Conservation (phyloP, 1,140 invertebrate genomes). For the Cydia strobilella region DNA sequence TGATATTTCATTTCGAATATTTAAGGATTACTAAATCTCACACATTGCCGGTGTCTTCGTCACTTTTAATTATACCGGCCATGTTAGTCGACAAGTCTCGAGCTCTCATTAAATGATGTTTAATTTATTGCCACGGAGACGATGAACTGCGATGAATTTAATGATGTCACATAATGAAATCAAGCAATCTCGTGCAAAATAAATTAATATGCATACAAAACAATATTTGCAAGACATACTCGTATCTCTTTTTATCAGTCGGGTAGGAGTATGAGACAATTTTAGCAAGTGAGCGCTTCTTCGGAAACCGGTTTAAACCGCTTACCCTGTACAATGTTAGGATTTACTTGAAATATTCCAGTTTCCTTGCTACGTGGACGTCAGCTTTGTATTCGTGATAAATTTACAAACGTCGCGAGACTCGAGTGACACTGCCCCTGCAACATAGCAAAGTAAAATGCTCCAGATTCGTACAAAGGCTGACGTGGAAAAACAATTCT, state of each 20-base stretch:
- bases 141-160: too few relatives aligned
- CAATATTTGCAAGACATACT: too few relatives aligned
- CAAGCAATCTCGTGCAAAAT: too few relatives aligned
- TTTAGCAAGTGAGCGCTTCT: neutral
- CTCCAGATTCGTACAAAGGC: conserved; percentile 20
- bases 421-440: conserved; percentile 16
- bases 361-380: conserved; percentile 26
- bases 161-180: too few relatives aligned
- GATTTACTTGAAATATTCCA: conserved; percentile 26
- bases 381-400: conserved; percentile 25
- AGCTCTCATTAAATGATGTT: neutral
- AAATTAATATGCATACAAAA: too few relatives aligned
- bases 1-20: too few relatives aligned
- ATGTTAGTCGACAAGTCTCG: too few relatives aligned
- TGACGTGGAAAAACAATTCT: conserved; percentile 3
- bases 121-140: neutral
- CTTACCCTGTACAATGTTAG: conserved; percentile 2
- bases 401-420: conserved; percentile 24
- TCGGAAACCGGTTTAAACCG: neutral
- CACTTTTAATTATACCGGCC: too few relatives aligned
- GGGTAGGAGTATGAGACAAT: neutral
- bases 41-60: too few relatives aligned
- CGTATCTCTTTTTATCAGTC: too few relatives aligned
- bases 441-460: conserved; percentile 13
- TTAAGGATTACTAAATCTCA: too few relatives aligned